A percentile compares a stretch with the other conserved stretches of the same genome.
Conservation (phyloP, 2,888 invertebrate genomes). For the Zootermopsis nevadensis region DNA sequence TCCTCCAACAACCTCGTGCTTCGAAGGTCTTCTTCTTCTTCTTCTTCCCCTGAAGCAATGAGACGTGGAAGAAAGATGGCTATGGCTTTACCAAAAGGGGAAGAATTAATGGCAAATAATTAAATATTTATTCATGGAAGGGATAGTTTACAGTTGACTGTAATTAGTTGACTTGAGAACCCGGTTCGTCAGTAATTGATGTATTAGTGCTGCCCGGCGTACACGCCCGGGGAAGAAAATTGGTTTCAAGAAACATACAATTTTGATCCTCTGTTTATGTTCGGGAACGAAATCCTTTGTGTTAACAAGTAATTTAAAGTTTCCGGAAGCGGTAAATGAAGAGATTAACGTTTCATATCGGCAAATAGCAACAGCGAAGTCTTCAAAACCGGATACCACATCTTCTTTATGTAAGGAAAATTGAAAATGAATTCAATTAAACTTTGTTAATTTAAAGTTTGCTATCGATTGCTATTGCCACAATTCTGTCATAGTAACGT, state of each 20-base stretch:
- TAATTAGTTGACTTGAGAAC: constrained; percentile 28
- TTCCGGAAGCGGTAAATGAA: not conserved
- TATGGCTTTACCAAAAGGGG: constrained; percentile 15
- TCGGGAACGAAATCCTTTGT: not conserved
- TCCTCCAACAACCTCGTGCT: constrained; percentile 1
- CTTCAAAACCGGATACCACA: no score
- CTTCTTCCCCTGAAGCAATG: constrained; percentile 24
- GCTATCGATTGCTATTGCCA: no score
- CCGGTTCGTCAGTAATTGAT: constrained; percentile 7
- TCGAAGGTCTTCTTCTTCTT: not conserved
- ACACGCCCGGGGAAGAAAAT: not conserved
- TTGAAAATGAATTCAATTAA: no score
- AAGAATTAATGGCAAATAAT: constrained; percentile 40
- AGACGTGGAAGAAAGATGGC: constrained; percentile 26
- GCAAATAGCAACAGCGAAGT: not conserved
- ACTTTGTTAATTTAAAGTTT: no score
- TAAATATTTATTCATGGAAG: constrained; percentile 40
- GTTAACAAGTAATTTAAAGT: not conserved
- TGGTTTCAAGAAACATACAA: constrained; percentile 15
- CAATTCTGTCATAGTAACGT: no score
- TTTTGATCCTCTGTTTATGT: constrained; percentile 13
- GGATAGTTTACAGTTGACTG: constrained; percentile 32
- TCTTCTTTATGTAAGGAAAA: no score
- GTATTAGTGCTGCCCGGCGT: not conserved
- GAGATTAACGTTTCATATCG: not conserved